A percentile compares a stretch with the other conserved stretches of the same genome.
Conservation (phyloP, 2,888 invertebrate genomes). For the Thera obeliscata region DNA sequence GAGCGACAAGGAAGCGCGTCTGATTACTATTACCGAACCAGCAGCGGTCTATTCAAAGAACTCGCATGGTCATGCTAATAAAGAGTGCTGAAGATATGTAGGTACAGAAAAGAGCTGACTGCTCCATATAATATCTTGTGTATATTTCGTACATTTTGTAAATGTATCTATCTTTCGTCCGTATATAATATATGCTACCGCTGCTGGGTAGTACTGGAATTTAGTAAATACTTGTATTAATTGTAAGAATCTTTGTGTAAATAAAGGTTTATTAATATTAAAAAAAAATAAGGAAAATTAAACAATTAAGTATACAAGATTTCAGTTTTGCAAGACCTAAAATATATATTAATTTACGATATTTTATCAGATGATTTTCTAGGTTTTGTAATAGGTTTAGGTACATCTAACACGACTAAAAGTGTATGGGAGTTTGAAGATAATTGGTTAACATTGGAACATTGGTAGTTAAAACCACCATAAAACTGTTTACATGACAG, state of each 20-base stretch:
- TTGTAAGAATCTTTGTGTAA: too few relatives aligned
- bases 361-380: neutral
- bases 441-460: conserved; percentile 2
- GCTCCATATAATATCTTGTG: too few relatives aligned
- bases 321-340: too few relatives aligned
- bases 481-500: conserved; percentile 22
- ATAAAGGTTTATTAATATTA: too few relatives aligned
- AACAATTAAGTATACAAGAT: too few relatives aligned
- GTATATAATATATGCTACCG: too few relatives aligned
- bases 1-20: conserved; percentile 39
- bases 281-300: too few relatives aligned
- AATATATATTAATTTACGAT: too few relatives aligned
- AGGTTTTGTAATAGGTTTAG: neutral
- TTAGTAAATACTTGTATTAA: too few relatives aligned
- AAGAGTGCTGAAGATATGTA: conserved; percentile 2
- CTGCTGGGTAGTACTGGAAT: too few relatives aligned
- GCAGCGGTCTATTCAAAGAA: conserved; percentile 37
- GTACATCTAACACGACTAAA: conserved; percentile 14
- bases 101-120: neutral
- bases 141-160: too few relatives aligned
- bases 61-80: conserved; percentile 31
- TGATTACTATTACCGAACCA: conserved; percentile 39
- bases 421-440: conserved; percentile 8
- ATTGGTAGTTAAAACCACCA: conserved; percentile 25
- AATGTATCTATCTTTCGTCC: too few relatives aligned